phyloP scores from a whole-genome alignment of 2,113 vertebrate genomes.

The Macquaria australasica region DNA sequence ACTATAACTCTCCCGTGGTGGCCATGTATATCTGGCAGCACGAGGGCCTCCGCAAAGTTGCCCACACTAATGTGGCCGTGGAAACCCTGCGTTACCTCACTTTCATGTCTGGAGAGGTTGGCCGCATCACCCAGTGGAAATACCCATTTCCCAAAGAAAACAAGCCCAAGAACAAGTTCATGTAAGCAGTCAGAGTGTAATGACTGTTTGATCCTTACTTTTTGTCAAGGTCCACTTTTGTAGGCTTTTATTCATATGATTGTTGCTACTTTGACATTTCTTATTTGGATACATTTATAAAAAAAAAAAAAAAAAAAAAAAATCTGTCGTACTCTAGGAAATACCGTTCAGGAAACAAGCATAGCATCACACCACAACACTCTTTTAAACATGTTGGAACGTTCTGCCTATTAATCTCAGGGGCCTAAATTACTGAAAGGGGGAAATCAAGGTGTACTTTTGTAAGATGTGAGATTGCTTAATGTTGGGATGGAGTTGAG shows the following conservation, averaged over 20 bases:
- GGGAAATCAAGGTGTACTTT: conserved; percentile 10
- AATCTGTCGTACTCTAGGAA: neutral
- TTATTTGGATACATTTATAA: neutral
- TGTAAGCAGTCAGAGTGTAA: conserved; percentile 80
- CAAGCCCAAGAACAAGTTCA: conserved; percentile 95
- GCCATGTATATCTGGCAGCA: conserved; percentile 98
- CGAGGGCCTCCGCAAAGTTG: conserved; percentile 92
- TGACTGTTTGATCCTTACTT: neutral
- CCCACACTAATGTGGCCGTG: conserved; percentile 94
- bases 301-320: neutral
- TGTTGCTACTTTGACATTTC: neutral
- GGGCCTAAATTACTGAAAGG: neutral
- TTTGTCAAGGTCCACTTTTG: neutral
- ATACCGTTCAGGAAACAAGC: neutral
- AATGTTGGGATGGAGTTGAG: conserved; percentile 21
- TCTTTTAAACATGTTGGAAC: conserved; percentile 31
- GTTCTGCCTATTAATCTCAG: conserved; percentile 1
- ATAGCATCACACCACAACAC: neutral
- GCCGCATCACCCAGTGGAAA: conserved; percentile 98
- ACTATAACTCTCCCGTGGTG: conserved; percentile 97
- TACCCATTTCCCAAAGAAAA: conserved; percentile 97
- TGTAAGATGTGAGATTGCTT: conserved; percentile 33
- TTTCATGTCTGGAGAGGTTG: conserved; percentile 97
- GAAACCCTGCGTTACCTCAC: conserved; percentile 98
- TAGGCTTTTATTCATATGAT: neutral